These are phyloP conservation scores for Acromyrmex charruanus DNA, from an alignment of 1,140 invertebrate species.

Conservation along the genomic window DNA sequence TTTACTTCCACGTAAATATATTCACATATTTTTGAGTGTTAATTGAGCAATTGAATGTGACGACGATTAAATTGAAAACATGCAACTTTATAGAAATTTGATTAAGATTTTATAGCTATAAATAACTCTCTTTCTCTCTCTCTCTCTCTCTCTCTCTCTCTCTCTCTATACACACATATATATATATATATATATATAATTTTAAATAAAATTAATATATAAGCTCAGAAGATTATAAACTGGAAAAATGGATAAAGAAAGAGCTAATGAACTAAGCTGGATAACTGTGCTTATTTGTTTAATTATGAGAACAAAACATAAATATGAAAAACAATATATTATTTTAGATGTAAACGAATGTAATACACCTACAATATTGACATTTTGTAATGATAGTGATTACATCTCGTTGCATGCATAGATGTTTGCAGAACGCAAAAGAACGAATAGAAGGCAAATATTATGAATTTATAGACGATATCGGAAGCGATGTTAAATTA, in stretches of 20 bases:
- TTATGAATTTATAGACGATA: slow-evolving; percentile 32
- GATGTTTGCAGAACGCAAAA: slow-evolving; percentile 20
- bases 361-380: not conserved
- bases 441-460: slow-evolving; percentile 31
- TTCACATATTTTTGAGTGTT: not conserved
- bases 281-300: too few relatives aligned
- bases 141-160: too few relatives aligned
- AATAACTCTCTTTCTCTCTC: not conserved
- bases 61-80: not conserved
- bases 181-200: not conserved
- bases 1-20: not conserved
- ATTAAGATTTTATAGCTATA: not conserved
- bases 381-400: slow-evolving; percentile 13
- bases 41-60: not conserved
- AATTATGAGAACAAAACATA: too few relatives aligned
- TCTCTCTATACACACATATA: too few relatives aligned
- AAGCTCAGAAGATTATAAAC: too few relatives aligned
- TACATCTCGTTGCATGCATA: slow-evolving; percentile 6
- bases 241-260: too few relatives aligned
- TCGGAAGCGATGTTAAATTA: slow-evolving; percentile 42
- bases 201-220: not conserved
- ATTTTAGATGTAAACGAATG: slow-evolving; percentile 24
- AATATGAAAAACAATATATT: not conserved
- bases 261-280: too few relatives aligned
- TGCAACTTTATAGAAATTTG: not conserved